A percentile compares a stretch with the other conserved stretches of the same genome.
These are phyloP conservation scores for Ophiodon elongatus DNA, from an alignment of 2,113 vertebrate species.

Conservation along the genomic window DNA sequence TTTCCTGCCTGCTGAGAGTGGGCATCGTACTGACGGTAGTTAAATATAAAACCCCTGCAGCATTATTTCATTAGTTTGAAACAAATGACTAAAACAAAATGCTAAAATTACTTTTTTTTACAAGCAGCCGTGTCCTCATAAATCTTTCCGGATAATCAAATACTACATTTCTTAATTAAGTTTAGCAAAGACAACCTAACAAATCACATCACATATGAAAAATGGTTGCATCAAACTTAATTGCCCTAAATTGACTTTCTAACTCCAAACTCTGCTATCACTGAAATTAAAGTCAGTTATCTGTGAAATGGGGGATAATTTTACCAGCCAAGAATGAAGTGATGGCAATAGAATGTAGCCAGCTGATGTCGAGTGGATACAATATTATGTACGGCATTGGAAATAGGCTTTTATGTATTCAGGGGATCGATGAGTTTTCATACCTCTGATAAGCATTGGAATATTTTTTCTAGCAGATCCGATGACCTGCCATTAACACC, in stretches of 20 bases:
- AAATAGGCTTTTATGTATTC: slow-evolving; percentile 11
- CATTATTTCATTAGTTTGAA: background rate
- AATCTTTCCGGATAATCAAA: slow-evolving; percentile 48
- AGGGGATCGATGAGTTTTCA: background rate
- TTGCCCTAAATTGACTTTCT: slow-evolving; percentile 43
- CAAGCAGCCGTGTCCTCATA: slow-evolving; percentile 16
- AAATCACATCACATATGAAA: slow-evolving; percentile 54
- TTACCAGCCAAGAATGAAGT: slow-evolving; percentile 12
- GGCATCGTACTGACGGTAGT: background rate
- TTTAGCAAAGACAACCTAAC: slow-evolving; percentile 42
- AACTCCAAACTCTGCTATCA: slow-evolving; percentile 40
- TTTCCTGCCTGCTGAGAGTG: background rate
- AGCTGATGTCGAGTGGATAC: slow-evolving; percentile 4
- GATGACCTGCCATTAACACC: background rate
- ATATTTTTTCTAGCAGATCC: background rate
- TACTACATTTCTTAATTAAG: slow-evolving; percentile 43
- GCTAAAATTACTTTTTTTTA: slow-evolving; percentile 25
- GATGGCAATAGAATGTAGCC: slow-evolving; percentile 19
- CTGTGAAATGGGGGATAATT: slow-evolving; percentile 43
- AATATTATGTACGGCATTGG: background rate
- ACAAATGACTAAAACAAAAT: slow-evolving; percentile 8
- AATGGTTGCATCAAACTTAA: slow-evolving; percentile 46
- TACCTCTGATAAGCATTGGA: background rate
- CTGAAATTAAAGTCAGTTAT: slow-evolving; percentile 62
- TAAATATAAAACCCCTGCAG: background rate